Percentiles rank a stretch among this genome's conserved stretches.
Conservation (phyloP, 1,140 invertebrate genomes). For the Aphis craccivora region DNA sequence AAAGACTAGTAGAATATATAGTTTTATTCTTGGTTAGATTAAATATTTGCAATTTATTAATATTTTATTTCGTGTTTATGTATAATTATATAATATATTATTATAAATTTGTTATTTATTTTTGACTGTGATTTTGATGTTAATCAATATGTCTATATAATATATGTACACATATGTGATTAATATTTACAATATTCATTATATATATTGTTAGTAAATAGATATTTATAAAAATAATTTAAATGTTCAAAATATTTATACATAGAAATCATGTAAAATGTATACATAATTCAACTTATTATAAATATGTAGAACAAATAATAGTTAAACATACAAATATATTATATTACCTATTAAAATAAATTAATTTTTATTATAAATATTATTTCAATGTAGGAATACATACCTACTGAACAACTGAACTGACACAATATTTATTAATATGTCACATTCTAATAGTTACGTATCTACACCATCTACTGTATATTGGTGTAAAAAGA, state of each 20-base stretch:
- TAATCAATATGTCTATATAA: constrained; percentile 24
- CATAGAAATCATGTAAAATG: neutral
- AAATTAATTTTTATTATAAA: neutral
- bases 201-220: constrained; percentile 16
- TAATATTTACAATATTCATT: neutral
- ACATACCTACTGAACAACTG: too few species aligned
- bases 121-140: constrained; percentile 54
- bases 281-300: constrained; percentile 23
- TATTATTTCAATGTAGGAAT: neutral
- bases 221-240: constrained; percentile 30
- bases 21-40: constrained; percentile 20
- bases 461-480: neutral
- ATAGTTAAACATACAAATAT: neutral
- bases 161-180: neutral
- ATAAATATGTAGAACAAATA: neutral
- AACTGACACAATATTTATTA: neutral
- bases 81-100: constrained; percentile 43
- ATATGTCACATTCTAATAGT: neutral
- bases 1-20: constrained; percentile 27
- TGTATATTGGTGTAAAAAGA: neutral
- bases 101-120: constrained; percentile 55
- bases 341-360: neutral
- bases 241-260: constrained; percentile 28
- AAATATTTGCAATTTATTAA: constrained; percentile 20
- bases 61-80: constrained; percentile 33